Evolutionary conservation across 2,113 vertebrate genomes (phyloP).

Genomic region (Colinus virginianus): DNA sequence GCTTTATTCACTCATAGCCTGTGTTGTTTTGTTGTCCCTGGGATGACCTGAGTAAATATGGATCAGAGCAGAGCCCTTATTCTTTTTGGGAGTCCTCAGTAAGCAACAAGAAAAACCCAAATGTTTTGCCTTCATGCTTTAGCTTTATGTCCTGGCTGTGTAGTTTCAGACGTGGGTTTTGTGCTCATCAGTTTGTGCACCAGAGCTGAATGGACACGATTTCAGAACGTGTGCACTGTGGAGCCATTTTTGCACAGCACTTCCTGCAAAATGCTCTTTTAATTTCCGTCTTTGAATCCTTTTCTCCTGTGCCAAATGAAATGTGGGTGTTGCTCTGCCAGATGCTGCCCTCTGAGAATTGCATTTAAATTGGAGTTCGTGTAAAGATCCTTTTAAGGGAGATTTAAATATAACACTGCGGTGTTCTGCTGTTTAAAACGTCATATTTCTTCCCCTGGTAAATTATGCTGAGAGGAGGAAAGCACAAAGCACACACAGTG

Average conservation of each 20-base stretch:
- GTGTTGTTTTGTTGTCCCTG: background rate
- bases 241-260: background rate
- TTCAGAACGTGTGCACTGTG: background rate
- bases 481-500: background rate
- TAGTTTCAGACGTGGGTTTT: background rate
- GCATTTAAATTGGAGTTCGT: background rate
- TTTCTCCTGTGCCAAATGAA: background rate
- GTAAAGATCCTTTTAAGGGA: background rate
- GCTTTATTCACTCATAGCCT: background rate
- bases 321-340: background rate
- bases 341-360: background rate
- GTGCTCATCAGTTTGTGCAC: too few relatives aligned
- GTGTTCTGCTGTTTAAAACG: background rate
- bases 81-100: background rate
- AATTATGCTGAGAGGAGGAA: too few relatives aligned
- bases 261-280: too few relatives aligned
- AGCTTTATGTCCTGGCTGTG: background rate
- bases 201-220: accelerated
- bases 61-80: background rate
- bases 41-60: background rate
- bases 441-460: background rate
- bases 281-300: background rate
- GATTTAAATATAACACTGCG: background rate
- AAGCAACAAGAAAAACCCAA: background rate
- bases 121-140: background rate